Conservation (phyloP, 2,888 invertebrate species). For the Tromatobia lineatoria region DNA sequence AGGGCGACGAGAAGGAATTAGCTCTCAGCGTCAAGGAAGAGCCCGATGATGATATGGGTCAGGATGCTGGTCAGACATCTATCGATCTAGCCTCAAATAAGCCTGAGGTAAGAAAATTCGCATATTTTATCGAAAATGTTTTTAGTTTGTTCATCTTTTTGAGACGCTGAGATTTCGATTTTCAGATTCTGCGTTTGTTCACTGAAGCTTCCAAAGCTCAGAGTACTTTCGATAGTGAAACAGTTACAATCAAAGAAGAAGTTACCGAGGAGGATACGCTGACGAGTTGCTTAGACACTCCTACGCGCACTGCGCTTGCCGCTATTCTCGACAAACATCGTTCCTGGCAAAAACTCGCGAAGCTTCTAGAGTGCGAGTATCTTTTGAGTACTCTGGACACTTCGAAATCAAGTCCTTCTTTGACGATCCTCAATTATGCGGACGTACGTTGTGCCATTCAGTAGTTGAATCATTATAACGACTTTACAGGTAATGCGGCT, state of each 20-base stretch:
- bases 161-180: slow-evolving; percentile 6
- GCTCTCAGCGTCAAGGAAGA: slow-evolving; percentile 75
- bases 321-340: slow-evolving; percentile 87
- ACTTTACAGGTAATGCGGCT: slow-evolving; percentile 6
- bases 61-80: slow-evolving; percentile 80
- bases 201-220: slow-evolving; percentile 46
- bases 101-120: slow-evolving; percentile 76
- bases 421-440: slow-evolving; percentile 87
- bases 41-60: slow-evolving; percentile 77
- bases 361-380: slow-evolving; percentile 86
- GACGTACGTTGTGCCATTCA: slow-evolving; percentile 74
- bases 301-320: slow-evolving; percentile 86
- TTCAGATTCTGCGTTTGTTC: slow-evolving; percentile 76
- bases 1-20: slow-evolving; percentile 39
- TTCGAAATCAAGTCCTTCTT: slow-evolving; percentile 86
- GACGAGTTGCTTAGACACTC: slow-evolving; percentile 77
- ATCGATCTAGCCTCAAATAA: slow-evolving; percentile 84
- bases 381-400: slow-evolving; percentile 86
- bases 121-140: neutral
- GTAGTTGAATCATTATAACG: neutral
- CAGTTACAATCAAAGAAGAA: slow-evolving; percentile 74
- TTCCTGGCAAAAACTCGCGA: slow-evolving; percentile 88
- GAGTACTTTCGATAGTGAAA: slow-evolving; percentile 59
- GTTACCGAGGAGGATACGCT: slow-evolving; percentile 74
- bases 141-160: neutral